These are phyloP conservation scores for Lumbricus terrestris DNA, from an alignment of 2,888 invertebrate species.

Conservation along the genomic window DNA sequence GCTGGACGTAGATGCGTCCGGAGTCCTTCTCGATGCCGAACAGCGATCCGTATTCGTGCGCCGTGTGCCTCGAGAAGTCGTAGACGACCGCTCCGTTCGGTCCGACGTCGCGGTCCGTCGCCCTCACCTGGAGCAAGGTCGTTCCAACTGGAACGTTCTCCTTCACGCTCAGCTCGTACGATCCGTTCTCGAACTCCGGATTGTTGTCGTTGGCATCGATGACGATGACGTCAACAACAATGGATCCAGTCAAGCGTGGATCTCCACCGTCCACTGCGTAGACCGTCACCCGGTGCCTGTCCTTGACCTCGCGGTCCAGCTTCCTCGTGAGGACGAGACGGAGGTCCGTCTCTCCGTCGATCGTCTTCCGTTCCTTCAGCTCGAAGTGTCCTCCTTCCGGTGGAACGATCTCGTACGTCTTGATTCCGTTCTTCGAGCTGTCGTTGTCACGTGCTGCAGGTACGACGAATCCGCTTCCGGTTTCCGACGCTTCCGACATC, in stretches of 20 bases:
- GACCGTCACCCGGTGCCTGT: slow-evolving; percentile 33
- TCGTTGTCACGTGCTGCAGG: slow-evolving; percentile 38
- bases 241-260: slow-evolving; percentile 35
- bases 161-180: slow-evolving; percentile 35
- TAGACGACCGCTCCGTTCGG: slow-evolving; percentile 38
- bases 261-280: slow-evolving; percentile 38
- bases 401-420: slow-evolving; percentile 31
- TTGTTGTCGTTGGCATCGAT: slow-evolving; percentile 40
- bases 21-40: slow-evolving; percentile 20
- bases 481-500: slow-evolving; percentile 36
- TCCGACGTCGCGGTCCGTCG: slow-evolving; percentile 39
- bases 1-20: slow-evolving; percentile 29
- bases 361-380: slow-evolving; percentile 7
- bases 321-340: slow-evolving; percentile 33
- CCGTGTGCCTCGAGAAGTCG: slow-evolving; percentile 34
- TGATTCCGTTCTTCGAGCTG: slow-evolving; percentile 28
- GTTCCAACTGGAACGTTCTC: slow-evolving; percentile 34
- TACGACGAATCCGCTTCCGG: slow-evolving; percentile 34
- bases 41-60: slow-evolving; percentile 24
- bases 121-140: slow-evolving; percentile 34
- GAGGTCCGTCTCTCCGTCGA: slow-evolving; percentile 37
- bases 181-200: slow-evolving; percentile 38
- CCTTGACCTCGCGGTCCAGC: slow-evolving; percentile 38
- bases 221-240: slow-evolving; percentile 34
- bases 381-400: slow-evolving; percentile 21